Evolutionary conservation across 2,113 vertebrate species (phyloP).

Genomic region (Eleginops maclovinus): DNA sequence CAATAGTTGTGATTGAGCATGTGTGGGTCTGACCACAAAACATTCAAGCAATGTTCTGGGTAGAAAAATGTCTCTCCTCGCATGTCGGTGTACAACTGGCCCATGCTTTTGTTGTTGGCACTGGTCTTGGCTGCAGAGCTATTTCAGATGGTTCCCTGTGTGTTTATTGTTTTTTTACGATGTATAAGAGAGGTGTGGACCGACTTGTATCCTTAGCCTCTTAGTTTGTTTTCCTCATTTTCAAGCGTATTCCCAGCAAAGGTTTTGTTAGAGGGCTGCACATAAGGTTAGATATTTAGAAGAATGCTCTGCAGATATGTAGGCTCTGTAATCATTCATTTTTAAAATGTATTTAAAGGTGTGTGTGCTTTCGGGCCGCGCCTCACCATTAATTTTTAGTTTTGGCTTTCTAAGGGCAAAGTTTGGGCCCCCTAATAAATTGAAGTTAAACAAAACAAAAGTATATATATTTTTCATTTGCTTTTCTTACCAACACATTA

Average conservation of each 20-base stretch:
- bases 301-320: too few relatives aligned
- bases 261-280: neutral
- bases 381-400: too few relatives aligned
- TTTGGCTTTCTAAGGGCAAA: too few relatives aligned
- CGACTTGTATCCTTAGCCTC: neutral
- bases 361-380: too few relatives aligned
- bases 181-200: neutral
- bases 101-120: neutral
- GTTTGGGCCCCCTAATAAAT: too few relatives aligned
- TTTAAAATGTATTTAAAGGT: too few relatives aligned
- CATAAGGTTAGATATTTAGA: too few relatives aligned
- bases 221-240: neutral
- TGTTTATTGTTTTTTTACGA: neutral
- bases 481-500: neutral
- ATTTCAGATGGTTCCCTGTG: neutral
- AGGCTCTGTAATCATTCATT: too few relatives aligned
- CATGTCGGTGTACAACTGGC: neutral
- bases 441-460: too few relatives aligned
- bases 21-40: slow-evolving; percentile 4
- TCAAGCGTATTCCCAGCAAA: neutral
- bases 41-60: neutral
- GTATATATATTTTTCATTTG: neutral
- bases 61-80: neutral
- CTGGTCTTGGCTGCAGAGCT: neutral
- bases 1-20: neutral